Base-by-base conservation (phyloP, 1,140 invertebrate species). In the Bombyx mandarina region DNA sequence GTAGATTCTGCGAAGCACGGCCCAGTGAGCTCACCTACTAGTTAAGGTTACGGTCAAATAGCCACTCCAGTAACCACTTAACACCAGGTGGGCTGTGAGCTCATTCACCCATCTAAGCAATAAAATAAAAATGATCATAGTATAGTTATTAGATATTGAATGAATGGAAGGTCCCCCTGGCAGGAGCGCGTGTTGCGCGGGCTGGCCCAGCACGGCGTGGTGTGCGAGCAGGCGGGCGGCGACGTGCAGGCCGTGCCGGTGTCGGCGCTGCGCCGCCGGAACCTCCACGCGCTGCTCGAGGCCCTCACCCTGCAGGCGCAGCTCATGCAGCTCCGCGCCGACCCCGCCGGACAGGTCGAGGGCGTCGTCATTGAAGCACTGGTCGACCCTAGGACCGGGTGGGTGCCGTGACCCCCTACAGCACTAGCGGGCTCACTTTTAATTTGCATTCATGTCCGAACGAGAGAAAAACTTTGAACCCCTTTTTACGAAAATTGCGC, bases 241-340 rank as follows among this genome's bases (percentile, higher is more conserved):
- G 97, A 99, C 63, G 89, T 98, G 5, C 98, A 99, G 87, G 92
- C 93, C 44, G 92, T 99, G 56, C 92, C 93, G 22, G 94, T 99
- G 62, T 99, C 98, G 0, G 99, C 99, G 0, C 88, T 98, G 0
- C 92, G 94, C 77, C 92, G 92, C 55, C 93, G 90, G 2, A 97
- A 98, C 81, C 77, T 99, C n/a, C 84, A 93, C 60, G 75, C 89
- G 0, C 86, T 99, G 9, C 91, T 95, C 44, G 98, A 99, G 73
- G 93, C 96, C 0, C 92, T 99, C 56, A 88, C 93, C 10, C 76
- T 93, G 7, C 94, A 97, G 82, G 95, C 98, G 0, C 97, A 99
- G 79, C 65, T 99, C 0, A 92, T 99, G 91, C 92, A 96, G 18
- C 82, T 99, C 2, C 93, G 91, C 70, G 92, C 92, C 0, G 95